phyloP scores from a whole-genome alignment of 2,113 vertebrate species.

The Thunnus maccoyii region DNA sequence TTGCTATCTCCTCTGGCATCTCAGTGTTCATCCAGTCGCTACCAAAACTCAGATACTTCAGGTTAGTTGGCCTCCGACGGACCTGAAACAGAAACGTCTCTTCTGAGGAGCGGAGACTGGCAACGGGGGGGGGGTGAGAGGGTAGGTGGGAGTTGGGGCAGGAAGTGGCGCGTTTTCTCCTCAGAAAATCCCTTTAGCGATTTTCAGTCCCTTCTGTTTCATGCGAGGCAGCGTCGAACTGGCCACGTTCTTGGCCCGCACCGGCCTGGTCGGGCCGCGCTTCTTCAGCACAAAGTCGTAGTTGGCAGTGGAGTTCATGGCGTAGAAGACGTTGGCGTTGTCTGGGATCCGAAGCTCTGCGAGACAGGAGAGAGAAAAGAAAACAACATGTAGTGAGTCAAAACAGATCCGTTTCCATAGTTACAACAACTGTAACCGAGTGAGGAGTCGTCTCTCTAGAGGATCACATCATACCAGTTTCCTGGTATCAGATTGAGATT shows the following conservation, averaged over 20 bases:
- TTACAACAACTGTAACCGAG: too few species aligned
- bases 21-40: slow-evolving; percentile 12
- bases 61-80: neutral
- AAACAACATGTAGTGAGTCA: neutral
- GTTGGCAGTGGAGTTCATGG: slow-evolving; percentile 99
- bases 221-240: slow-evolving; percentile 97
- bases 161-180: slow-evolving; percentile 30
- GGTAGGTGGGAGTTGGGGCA: slow-evolving; percentile 7
- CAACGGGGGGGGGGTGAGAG: neutral
- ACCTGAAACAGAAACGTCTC: slow-evolving; percentile 6
- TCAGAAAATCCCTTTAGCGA: slow-evolving; percentile 99
- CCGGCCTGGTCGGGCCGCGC: slow-evolving; percentile 87
- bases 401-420: too few species aligned
- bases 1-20: slow-evolving; percentile 25
- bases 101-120: slow-evolving; percentile 22
- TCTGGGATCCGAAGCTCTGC: slow-evolving; percentile 96
- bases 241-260: slow-evolving; percentile 91
- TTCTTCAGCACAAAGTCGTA: slow-evolving; percentile 98
- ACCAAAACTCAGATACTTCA: slow-evolving; percentile 36
- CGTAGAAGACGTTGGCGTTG: slow-evolving; percentile 98
- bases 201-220: slow-evolving; percentile 98
- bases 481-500: too few species aligned
- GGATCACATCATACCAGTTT: too few species aligned
- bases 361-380: too few species aligned
- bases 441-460: too few species aligned